Evolutionary conservation across 2,113 vertebrate genomes (phyloP).

Genomic region (Petrocephalus microphthalmus): DNA sequence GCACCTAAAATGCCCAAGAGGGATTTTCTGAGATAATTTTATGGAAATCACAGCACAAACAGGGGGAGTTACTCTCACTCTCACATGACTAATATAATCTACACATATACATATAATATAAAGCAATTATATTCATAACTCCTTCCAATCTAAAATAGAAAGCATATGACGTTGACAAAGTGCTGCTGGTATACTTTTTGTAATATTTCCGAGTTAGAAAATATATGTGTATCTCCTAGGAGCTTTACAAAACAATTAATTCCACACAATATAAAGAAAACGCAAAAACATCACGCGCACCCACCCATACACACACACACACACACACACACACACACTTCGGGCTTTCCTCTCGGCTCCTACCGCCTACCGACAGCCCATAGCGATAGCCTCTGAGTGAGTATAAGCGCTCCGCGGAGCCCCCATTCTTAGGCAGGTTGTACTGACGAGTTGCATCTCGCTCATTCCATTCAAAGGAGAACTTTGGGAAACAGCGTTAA

Average conservation of each 20-base stretch:
- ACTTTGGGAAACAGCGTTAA: constrained; percentile 21
- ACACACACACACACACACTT: neutral
- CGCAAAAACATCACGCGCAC: neutral
- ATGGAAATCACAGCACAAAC: neutral
- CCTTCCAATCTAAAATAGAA: neutral
- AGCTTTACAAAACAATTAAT: neutral
- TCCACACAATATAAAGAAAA: neutral
- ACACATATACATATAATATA: neutral
- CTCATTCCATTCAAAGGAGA: constrained; percentile 13
- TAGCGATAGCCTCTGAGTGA: neutral
- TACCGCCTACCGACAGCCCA: neutral
- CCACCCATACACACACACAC: neutral
- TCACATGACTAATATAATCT: no score
- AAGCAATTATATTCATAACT: neutral
- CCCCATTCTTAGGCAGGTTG: neutral
- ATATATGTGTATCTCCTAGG: neutral
- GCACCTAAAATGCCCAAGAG: neutral
- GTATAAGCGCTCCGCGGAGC: neutral
- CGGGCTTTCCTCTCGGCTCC: neutral
- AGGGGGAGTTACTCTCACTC: neutral
- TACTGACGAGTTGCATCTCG: constrained; percentile 20
- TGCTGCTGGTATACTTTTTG: neutral
- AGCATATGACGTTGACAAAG: neutral
- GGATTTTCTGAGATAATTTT: neutral
- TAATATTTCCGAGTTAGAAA: neutral